Base-by-base conservation (phyloP, 2,113 vertebrate genomes). In the Engystomops pustulosus region DNA sequence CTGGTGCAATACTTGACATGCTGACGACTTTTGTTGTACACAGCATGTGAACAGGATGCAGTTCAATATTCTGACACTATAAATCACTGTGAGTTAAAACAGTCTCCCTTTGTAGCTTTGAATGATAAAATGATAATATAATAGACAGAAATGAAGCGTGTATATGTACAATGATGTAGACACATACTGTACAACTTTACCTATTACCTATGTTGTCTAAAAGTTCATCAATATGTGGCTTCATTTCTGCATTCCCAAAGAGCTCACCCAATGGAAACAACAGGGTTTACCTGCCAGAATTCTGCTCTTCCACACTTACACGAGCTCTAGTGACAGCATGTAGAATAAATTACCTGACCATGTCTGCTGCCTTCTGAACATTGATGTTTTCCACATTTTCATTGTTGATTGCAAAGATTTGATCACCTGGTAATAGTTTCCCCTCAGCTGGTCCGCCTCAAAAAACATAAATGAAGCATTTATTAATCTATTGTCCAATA, bases 401-500 rank as follows among this genome's bases (percentile, higher is more conserved):
- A 1, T 95, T 92, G 89, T 98, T 98, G 86, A 99, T 95, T 71
- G 88, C 91, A 82, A 98, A 87, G 60, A 99, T 92, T 84, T 97
- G 97, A 88, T 99, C 98, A 0, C 96, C 97, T 0, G 94, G 95
- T 89, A 91, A 93, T 81, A 99, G 94, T 86, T 97, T 97, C 85
- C 97, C 97, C 0, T 99, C 96, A 3, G 96, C 96, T 0, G 95
- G 94, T 87, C 97, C 94, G 83, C 96, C 98, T 99, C 12, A 41
- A 20, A 36, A 65, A 36, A 67, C n/a, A 67, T 10, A 36, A 67
- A 36, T 67, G 2, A 20, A 18, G 2, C 36, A 67, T 67, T 34
- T 67, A 17, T 32, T 17, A 30, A 65, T 32, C 1, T 0, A 15
- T 0, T 1, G 15, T 62, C 25, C 23, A n/a, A 18, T n/a, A 58